Conservation (phyloP, 2,113 vertebrate genomes). For the Coreoperca whiteheadi region DNA sequence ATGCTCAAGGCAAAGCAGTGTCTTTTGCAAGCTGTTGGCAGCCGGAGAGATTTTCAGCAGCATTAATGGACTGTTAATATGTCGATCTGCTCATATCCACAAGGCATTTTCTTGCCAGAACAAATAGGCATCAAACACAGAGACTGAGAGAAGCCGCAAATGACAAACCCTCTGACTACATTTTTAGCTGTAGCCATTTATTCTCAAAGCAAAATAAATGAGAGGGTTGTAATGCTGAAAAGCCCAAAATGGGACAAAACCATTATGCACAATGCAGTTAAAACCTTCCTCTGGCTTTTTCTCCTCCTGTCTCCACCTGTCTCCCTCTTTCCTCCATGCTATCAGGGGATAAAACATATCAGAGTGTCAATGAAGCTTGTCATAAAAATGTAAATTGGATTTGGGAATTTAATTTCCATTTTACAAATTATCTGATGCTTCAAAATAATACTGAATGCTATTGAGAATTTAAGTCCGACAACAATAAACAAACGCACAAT, state of each 20-base stretch:
- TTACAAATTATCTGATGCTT: conserved; percentile 76
- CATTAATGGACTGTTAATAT: conserved; percentile 86
- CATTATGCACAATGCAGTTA: conserved; percentile 24
- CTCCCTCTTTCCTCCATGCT: conserved; percentile 21
- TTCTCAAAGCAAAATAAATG: conserved; percentile 53
- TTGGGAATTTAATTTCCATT: conserved; percentile 77
- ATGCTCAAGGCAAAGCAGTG: conserved; percentile 70
- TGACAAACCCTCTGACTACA: conserved; percentile 72
- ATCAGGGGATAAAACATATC: conserved; percentile 75
- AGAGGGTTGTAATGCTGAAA: conserved; percentile 43
- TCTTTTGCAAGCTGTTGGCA: conserved; percentile 75
- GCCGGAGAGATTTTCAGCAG: conserved; percentile 82
- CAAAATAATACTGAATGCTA: conserved; percentile 62
- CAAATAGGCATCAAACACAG: conserved; percentile 80
- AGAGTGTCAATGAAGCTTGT: conserved; percentile 80
- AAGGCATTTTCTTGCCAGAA: conserved; percentile 81
- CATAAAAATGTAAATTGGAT: conserved; percentile 79
- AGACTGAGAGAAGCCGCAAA: conserved; percentile 80
- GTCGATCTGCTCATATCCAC: conserved; percentile 81
- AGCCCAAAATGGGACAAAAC: conserved; percentile 45
- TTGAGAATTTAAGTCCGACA: conserved; percentile 43
- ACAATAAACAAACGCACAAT: conserved; percentile 36
- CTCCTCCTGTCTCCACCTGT: conserved; percentile 20
- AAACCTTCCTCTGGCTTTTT: conserved; percentile 4
- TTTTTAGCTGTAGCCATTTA: conserved; percentile 60